Percentiles rank a stretch among this genome's conserved stretches.
phyloP scores from a whole-genome alignment of 2,113 vertebrate species.

The Lamprotornis superbus region DNA sequence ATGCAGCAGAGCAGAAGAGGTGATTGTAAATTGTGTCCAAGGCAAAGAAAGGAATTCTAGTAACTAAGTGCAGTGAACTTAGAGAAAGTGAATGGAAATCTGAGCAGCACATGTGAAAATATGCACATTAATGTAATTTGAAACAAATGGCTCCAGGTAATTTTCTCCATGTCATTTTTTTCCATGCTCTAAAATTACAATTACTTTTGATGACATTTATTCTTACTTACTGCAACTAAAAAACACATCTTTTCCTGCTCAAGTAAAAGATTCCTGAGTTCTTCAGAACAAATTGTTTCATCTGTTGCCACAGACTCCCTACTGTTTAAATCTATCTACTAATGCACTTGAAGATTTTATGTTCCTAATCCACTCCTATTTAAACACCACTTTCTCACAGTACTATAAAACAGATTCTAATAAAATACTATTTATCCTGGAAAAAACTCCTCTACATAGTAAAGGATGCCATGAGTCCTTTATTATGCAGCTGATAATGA shows the following conservation, averaged over 20 bases:
- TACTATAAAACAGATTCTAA: neutral
- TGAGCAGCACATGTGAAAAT: neutral
- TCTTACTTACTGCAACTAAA: neutral
- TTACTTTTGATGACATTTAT: neutral
- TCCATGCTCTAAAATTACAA: neutral
- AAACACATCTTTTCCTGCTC: neutral
- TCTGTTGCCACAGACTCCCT: neutral
- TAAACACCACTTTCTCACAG: neutral
- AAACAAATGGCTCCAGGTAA: neutral
- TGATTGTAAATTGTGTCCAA: neutral
- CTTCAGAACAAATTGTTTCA: neutral
- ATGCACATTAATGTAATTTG: neutral
- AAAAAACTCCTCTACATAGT: neutral
- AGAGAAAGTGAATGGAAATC: neutral
- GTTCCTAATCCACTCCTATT: neutral
- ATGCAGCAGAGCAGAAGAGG: neutral
- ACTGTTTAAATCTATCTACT: neutral
- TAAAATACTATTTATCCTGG: neutral
- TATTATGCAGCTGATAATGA: neutral
- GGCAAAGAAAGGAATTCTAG: neutral
- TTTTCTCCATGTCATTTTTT: neutral
- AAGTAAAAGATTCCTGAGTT: neutral
- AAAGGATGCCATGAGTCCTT: neutral
- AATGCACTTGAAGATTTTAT: neutral
- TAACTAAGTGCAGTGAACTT: neutral